These are phyloP conservation scores for Xylota segnis DNA, from an alignment of 2,888 invertebrate genomes.

Conservation along the genomic window DNA sequence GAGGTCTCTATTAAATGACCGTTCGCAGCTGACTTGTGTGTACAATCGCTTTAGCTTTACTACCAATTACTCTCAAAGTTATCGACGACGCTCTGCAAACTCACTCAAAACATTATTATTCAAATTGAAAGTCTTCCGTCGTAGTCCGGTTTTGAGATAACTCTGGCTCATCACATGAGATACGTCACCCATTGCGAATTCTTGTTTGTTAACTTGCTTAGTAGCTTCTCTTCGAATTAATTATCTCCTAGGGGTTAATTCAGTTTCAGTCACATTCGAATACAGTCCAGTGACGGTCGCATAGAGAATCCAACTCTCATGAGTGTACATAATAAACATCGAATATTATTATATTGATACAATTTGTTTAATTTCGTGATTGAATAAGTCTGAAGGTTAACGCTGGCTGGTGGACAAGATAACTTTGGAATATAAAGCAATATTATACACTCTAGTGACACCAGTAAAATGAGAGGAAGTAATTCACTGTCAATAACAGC, in stretches of 20 bases:
- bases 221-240: slow-evolving; percentile 2
- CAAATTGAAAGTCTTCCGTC: neutral
- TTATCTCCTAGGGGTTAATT: slow-evolving; percentile 35
- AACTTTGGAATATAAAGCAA: neutral
- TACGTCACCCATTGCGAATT: slow-evolving; percentile 24
- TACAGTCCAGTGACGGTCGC: slow-evolving; percentile 22
- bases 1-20: neutral
- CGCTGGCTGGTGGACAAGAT: neutral
- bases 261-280: slow-evolving; percentile 45
- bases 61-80: neutral
- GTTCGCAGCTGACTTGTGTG: neutral
- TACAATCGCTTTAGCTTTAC: neutral
- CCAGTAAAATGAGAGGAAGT: slow-evolving; percentile 15
- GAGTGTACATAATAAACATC: neutral
- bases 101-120: neutral
- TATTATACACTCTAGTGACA: neutral
- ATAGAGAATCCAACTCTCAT: neutral
- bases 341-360: neutral
- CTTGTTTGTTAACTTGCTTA: slow-evolving; percentile 23
- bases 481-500: slow-evolving; percentile 36
- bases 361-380: neutral
- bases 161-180: neutral
- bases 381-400: slow-evolving; percentile 19
- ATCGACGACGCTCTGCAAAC: neutral
- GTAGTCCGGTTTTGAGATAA: slow-evolving; percentile 41